Percentiles rank a stretch among this genome's conserved stretches.
These are phyloP conservation scores for Eretmocerus hayati DNA, from an alignment of 2,888 invertebrate genomes.

Conservation along the genomic window DNA sequence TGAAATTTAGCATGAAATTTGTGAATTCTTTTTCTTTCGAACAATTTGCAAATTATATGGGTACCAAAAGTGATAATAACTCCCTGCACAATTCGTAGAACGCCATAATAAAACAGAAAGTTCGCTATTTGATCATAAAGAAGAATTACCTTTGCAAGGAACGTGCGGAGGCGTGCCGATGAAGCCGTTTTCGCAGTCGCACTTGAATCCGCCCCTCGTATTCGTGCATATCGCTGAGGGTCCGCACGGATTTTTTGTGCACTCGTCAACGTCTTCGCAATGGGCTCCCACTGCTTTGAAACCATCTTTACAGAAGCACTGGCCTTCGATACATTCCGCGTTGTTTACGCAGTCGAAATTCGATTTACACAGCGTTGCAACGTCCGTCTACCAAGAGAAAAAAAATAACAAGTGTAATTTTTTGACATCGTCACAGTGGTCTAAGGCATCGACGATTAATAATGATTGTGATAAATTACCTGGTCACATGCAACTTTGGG, in stretches of 20 bases:
- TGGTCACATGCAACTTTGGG: conserved; percentile 84
- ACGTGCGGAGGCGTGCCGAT: conserved; percentile 75
- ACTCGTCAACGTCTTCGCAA: conserved; percentile 79
- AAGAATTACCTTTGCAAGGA: conserved; percentile 61
- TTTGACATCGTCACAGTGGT: no score
- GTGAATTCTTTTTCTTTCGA: no score
- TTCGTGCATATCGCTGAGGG: conserved; percentile 72
- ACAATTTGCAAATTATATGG: no score
- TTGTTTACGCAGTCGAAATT: conserved; percentile 91
- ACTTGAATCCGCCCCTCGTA: conserved; percentile 71
- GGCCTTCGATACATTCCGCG: conserved; percentile 80
- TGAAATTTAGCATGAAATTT: no score
- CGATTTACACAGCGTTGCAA: conserved; percentile 74
- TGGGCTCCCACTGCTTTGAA: conserved; percentile 73
- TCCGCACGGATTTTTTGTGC: conserved; percentile 63
- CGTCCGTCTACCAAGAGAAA: conserved; percentile 66
- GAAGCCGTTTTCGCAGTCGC: conserved; percentile 75
- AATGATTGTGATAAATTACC: conserved; percentile 53
- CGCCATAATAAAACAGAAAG: no score
- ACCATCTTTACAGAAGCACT: conserved; percentile 84
- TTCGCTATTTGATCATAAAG: no score
- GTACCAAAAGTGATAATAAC: no score
- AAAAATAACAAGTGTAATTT: conserved; percentile 9
- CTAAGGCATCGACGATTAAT: no score
- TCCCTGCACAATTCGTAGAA: no score